phyloP scores from a whole-genome alignment of 2,113 vertebrate species.

The Buteo buteo region DNA sequence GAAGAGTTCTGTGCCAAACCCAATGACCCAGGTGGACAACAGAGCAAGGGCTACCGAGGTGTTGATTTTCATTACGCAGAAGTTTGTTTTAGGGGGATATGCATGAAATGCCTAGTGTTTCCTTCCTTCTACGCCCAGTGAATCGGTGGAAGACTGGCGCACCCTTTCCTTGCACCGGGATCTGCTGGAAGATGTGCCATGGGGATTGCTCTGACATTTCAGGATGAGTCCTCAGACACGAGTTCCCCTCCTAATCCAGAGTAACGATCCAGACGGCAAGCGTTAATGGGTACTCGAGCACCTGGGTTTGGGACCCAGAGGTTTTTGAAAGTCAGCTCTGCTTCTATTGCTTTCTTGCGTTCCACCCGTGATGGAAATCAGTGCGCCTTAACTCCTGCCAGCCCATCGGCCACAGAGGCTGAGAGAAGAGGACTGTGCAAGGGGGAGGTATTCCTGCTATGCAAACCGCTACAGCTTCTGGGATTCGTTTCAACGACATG shows the following conservation, averaged over 20 bases:
- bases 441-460: background rate
- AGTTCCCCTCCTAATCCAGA: background rate
- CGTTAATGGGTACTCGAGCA: background rate
- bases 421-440: background rate
- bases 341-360: background rate
- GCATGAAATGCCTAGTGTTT: background rate
- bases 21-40: background rate
- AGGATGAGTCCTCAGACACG: background rate
- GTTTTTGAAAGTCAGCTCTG: background rate
- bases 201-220: background rate
- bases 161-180: background rate
- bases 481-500: background rate
- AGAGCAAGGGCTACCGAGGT: background rate
- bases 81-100: background rate
- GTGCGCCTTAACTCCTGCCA: background rate
- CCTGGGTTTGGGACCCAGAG: background rate
- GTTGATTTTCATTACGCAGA: background rate
- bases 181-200: background rate
- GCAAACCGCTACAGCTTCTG: background rate
- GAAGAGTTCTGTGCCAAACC: background rate
- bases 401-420: background rate
- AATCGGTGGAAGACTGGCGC: background rate
- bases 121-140: background rate
- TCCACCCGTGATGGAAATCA: background rate
- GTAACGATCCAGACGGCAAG: background rate